Evolutionary conservation across 2,888 invertebrate genomes (phyloP).

Genomic region (Conistra vaccinii): DNA sequence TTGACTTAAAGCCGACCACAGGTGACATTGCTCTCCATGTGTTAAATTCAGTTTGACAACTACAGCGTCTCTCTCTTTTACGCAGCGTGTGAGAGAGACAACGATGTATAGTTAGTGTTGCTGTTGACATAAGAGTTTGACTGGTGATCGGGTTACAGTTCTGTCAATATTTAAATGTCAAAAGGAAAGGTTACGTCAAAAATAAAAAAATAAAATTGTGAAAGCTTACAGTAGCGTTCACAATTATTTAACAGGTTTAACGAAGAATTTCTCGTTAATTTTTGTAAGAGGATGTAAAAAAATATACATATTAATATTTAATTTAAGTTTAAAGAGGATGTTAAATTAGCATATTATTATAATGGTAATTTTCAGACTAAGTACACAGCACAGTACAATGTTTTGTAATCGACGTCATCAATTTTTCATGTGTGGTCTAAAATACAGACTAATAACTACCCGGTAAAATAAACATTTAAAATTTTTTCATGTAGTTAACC

Average conservation of each 20-base stretch:
- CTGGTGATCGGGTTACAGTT: slow-evolving; percentile 70
- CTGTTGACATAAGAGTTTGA: slow-evolving; percentile 61
- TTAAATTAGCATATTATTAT: slow-evolving; percentile 57
- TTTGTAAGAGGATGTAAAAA: slow-evolving; percentile 12
- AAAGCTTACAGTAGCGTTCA: slow-evolving; percentile 62
- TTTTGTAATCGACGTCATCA: slow-evolving; percentile 63
- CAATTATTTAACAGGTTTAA: slow-evolving; percentile 16
- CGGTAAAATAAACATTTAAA: too few relatives aligned
- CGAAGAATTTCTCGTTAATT: not conserved
- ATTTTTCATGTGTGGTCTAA: slow-evolving; percentile 59
- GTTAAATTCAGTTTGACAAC: slow-evolving; percentile 63
- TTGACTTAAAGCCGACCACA: slow-evolving; percentile 74
- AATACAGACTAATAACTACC: too few relatives aligned
- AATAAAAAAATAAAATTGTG: slow-evolving; percentile 25
- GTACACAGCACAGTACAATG: slow-evolving; percentile 47
- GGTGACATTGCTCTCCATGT: slow-evolving; percentile 80
- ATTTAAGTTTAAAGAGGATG: slow-evolving; percentile 33
- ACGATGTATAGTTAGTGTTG: slow-evolving; percentile 22
- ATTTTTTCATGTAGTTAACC: too few relatives aligned
- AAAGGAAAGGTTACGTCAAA: slow-evolving; percentile 77
- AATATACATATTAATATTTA: slow-evolving; percentile 6
- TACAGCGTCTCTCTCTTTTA: slow-evolving; percentile 44
- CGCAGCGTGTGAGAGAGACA: slow-evolving; percentile 41
- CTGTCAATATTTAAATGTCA: slow-evolving; percentile 73
- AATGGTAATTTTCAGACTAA: slow-evolving; percentile 59